These are phyloP conservation scores for Linnaemya tessellans DNA, from an alignment of 2,888 invertebrate species.

Conservation along the genomic window DNA sequence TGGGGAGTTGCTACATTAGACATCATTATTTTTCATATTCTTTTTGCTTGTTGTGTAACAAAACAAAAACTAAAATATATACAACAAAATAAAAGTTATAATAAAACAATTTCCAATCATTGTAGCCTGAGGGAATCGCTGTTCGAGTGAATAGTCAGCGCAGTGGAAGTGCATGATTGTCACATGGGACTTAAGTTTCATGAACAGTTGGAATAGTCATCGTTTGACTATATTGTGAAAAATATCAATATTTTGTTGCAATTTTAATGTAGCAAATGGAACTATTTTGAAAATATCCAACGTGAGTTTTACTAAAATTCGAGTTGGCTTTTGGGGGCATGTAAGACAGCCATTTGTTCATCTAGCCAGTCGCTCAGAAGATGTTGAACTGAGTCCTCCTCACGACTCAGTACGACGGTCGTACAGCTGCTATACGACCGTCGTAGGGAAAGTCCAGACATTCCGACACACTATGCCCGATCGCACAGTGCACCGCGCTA, in stretches of 20 bases:
- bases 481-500: too few relatives aligned
- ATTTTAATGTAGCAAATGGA: background rate
- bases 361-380: too few relatives aligned
- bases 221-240: background rate
- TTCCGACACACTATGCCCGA: too few relatives aligned
- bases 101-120: conserved; percentile 37
- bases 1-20: conserved; percentile 13
- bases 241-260: background rate
- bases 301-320: too few relatives aligned
- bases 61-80: too few relatives aligned
- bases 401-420: too few relatives aligned
- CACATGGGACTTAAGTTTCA: background rate
- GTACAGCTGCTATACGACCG: too few relatives aligned
- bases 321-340: too few relatives aligned
- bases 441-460: too few relatives aligned
- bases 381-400: too few relatives aligned
- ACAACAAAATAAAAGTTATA: background rate
- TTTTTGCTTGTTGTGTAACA: background rate
- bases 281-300: too few relatives aligned
- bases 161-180: conserved; percentile 33
- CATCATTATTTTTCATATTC: conserved; percentile 29
- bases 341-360: too few relatives aligned
- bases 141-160: background rate
- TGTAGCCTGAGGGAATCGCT: conserved; percentile 53
- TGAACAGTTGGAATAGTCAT: background rate